Base-by-base conservation (phyloP, 2,797 vertebrate species). In the Chaetophractus vellerosus region DNA sequence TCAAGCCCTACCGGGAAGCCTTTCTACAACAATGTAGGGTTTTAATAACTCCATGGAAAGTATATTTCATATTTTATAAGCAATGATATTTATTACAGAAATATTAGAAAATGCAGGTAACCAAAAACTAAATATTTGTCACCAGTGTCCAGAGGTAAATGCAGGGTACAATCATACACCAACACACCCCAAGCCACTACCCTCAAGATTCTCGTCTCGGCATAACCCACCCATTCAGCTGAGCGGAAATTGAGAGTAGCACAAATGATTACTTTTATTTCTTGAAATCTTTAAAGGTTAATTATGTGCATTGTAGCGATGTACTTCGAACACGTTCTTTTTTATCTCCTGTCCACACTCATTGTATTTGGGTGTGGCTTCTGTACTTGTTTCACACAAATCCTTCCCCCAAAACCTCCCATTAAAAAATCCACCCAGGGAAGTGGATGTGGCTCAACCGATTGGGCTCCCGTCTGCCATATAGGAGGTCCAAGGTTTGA, bases 181-280 rank as follows among this genome's bases (percentile, higher is more conserved):
- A 6, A 15, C 9, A 33, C 0, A 0, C 1, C 26, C 31, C 24
- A 9, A 2, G 1, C 31, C 15, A 1, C 2, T 15, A 79, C 4
- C 4, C 33, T 1, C 1, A 5, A 19, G 9, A 2, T 16, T 3
- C 80, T 36, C 6, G 55, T 24, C 1, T 33, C 19, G 24, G 72
- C 81, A 75, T n/a, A 61, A 31, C 2, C 23, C 2, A 23, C 26
- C 26, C 6, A 3, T n/a, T 38, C 61, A 38, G 6, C 28, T 33
- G 23, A 50, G n/a, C 71, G 45, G 41, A 50, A 52, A 50, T 82
- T 36, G n/a, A 55, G 1, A 69, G 4, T 28, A 26, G 14, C 11
- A 4, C 31, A 50, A 12, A 26, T 84, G 61, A 8, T 45, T 59
- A 33, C 14, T 64, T 55, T 82, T 48, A 10, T 31, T 71, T n/a